phyloP scores from a whole-genome alignment of 2,888 invertebrate species.

The Rhyacophila evoluta region DNA sequence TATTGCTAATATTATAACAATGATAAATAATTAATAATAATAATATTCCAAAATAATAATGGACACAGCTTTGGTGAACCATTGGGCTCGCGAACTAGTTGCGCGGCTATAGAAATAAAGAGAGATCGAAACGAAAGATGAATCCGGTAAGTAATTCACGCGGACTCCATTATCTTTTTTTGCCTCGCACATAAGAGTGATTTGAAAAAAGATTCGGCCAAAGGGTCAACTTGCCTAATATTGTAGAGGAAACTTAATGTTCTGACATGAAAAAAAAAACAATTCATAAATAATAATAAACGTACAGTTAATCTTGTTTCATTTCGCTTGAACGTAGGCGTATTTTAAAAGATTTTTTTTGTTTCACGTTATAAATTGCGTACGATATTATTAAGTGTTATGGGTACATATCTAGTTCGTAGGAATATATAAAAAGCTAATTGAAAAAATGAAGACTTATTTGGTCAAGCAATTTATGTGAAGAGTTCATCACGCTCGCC shows the following conservation, averaged over 20 bases:
- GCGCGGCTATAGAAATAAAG: conserved; percentile 10
- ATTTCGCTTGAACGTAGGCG: conserved; percentile 2
- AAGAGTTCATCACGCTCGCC: too few relatives aligned
- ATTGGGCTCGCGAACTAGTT: background rate
- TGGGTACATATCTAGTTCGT: too few relatives aligned
- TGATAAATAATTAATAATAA: too few relatives aligned
- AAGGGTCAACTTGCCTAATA: conserved; percentile 18
- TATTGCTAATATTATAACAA: too few relatives aligned
- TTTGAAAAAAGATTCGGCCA: conserved; percentile 15
- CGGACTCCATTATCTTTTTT: conserved; percentile 1
- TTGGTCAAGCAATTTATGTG: too few relatives aligned
- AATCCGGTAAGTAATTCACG: conserved; percentile 14
- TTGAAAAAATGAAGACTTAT: too few relatives aligned
- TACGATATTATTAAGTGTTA: background rate
- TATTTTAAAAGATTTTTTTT: background rate
- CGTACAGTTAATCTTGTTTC: background rate
- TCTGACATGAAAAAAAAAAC: conserved; percentile 12
- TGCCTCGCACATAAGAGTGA: conserved; percentile 15
- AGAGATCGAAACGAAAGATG: conserved; percentile 22
- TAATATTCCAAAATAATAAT: background rate
- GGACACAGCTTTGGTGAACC: background rate
- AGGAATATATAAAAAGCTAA: too few relatives aligned
- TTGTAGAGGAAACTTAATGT: conserved; percentile 15
- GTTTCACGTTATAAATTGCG: conserved; percentile 4
- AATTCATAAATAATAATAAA: conserved; percentile 1